A percentile compares a stretch with the other conserved stretches of the same genome.
These are phyloP conservation scores for Urosaurus nigricauda DNA, from an alignment of 2,797 vertebrate genomes.

Conservation along the genomic window DNA sequence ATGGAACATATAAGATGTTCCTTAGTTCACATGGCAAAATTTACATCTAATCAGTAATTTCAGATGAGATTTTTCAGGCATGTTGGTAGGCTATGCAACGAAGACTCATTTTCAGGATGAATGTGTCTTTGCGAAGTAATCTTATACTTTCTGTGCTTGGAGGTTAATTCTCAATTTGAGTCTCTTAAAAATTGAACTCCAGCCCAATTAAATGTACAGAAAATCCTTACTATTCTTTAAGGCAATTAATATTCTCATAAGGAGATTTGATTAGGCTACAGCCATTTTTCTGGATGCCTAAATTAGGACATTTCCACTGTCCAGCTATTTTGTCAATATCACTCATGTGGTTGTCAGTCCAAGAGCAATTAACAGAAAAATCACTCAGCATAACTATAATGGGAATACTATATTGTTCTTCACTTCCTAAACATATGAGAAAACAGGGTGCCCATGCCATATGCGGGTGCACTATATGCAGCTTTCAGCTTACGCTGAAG, in stretches of 20 bases:
- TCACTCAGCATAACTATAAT: neutral
- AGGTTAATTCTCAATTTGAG: conserved; percentile 36
- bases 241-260: conserved; percentile 39
- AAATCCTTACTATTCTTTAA: conserved; percentile 39
- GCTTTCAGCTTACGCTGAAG: too few relatives aligned
- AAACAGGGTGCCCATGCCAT: too few relatives aligned
- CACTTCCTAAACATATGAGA: conserved; percentile 8
- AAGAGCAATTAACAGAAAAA: neutral
- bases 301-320: conserved; percentile 18
- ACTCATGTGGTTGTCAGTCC: fast-evolving
- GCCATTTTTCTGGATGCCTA: conserved; percentile 24
- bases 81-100: neutral
- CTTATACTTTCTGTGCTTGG: conserved; percentile 2
- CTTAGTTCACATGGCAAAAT: neutral
- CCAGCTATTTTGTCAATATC: conserved; percentile 10
- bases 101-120: conserved; percentile 11
- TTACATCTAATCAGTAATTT: neutral
- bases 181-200: conserved; percentile 29
- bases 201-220: conserved; percentile 20
- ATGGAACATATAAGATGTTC: neutral
- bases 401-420: neutral
- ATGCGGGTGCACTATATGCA: too few relatives aligned
- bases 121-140: conserved; percentile 12
- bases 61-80: neutral
- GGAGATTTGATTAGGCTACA: conserved; percentile 14